Evolutionary conservation across 1,140 invertebrate species (phyloP).

Genomic region (Drosophila melanogaster): DNA sequence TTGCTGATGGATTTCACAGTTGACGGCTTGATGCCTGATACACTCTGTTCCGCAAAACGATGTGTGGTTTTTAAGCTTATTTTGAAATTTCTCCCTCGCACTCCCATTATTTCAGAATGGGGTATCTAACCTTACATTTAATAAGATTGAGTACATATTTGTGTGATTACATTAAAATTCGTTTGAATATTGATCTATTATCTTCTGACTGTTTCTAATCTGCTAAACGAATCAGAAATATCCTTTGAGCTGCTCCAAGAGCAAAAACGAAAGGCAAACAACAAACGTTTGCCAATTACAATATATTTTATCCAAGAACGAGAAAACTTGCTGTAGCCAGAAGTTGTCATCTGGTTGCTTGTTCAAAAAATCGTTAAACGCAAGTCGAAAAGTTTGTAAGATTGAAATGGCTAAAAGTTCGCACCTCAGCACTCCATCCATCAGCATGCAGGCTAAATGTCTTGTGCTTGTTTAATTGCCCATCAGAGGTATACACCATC

Average conservation of each 20-base stretch:
- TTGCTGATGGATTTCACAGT: conserved; percentile 53
- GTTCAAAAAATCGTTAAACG: background rate
- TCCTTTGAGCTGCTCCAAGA: too few relatives aligned
- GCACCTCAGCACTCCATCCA: background rate
- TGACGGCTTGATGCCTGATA: conserved; percentile 35
- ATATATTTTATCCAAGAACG: background rate
- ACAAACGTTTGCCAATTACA: background rate
- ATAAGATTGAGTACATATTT: too few relatives aligned
- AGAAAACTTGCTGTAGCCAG: background rate
- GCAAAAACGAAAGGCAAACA: background rate
- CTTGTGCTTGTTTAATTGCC: conserved; percentile 20
- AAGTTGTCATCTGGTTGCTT: background rate
- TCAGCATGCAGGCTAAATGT: background rate
- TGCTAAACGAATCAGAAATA: background rate
- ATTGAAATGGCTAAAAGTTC: background rate
- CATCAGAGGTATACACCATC: background rate
- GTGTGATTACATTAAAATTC: too few relatives aligned
- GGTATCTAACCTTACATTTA: too few relatives aligned
- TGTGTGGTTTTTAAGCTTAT: conserved; percentile 3
- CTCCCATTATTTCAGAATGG: too few relatives aligned
- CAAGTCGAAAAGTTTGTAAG: background rate
- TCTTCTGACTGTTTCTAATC: background rate
- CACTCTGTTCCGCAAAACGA: conserved; percentile 13
- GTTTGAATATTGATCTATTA: too few relatives aligned
- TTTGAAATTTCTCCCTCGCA: conserved; percentile 1